Conservation (phyloP, 2,888 invertebrate genomes). For the Drosophila kambysellisi region DNA sequence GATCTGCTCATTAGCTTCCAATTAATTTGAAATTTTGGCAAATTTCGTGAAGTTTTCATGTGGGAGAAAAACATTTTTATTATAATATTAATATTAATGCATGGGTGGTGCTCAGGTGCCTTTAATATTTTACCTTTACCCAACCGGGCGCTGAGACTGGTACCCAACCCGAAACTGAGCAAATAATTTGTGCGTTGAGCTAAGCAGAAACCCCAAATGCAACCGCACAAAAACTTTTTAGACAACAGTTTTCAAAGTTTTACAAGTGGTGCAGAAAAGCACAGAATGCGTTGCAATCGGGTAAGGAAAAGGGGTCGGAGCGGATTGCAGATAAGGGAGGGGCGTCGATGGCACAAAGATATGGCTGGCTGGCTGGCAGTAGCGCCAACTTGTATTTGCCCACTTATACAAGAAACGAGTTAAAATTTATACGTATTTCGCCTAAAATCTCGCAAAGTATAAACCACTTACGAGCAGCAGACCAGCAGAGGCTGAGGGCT, state of each 20-base stretch:
- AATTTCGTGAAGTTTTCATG: conserved; percentile 15
- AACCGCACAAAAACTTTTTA: conserved; percentile 73
- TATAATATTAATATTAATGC: conserved; percentile 52
- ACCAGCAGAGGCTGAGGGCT: neutral
- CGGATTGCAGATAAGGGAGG: neutral
- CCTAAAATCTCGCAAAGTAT: conserved; percentile 75
- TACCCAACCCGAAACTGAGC: conserved; percentile 37
- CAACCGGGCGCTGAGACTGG: conserved; percentile 4
- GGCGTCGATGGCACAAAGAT: conserved; percentile 45
- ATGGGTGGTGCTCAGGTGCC: conserved; percentile 20
- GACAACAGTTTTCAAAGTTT: conserved; percentile 79
- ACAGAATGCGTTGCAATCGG: conserved; percentile 31
- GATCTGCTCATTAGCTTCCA: conserved; percentile 17
- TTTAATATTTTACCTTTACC: conserved; percentile 45
- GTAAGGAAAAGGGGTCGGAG: neutral
- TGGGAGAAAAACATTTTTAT: conserved; percentile 22
- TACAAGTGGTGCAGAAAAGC: conserved; percentile 62
- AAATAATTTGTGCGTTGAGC: conserved; percentile 76
- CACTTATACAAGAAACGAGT: conserved; percentile 75
- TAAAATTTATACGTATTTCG: conserved; percentile 80
- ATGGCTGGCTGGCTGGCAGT: conserved; percentile 37
- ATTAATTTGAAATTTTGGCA: conserved; percentile 31
- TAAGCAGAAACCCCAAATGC: conserved; percentile 63
- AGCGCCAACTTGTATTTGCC: conserved; percentile 65
- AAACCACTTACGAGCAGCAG: conserved; percentile 66